Base-by-base conservation (phyloP, 1,140 invertebrate species). In the Aporrectodea caliginosa region DNA sequence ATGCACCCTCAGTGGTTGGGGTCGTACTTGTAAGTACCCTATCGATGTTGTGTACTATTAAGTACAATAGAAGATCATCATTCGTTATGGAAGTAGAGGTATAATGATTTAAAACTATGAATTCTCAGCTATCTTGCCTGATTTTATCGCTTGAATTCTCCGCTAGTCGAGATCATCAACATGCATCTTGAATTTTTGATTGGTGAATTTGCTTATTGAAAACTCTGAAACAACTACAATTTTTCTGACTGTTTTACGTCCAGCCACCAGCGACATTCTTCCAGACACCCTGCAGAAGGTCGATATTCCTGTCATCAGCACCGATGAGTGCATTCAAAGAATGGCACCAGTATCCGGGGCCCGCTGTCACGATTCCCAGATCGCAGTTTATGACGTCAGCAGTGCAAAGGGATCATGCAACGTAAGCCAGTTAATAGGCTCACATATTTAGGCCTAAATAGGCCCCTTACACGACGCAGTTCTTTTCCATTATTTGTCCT, bases 1-100 rank as follows among this genome's bases (percentile, higher is more conserved):
- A 1, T 69, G 68, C 69, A 22, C 31, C 29, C 35, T 78, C 69
- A 70, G 29, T 1, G 77, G 77, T 30, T 78, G 77, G 77, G 77
- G 77, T 0, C 34, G 58, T 27, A 69, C 43, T 30, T 31, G 77
- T 78, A 30, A 35, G 29, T 6, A 58, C 43, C 22, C 22, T 22
- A 22, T 58, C 22, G 43, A 58, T 58, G 22, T 58, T 6, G 22
- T 58, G n/a, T n/a, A n/a, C n/a, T n/a, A n/a, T n/a, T n/a, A n/a
- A n/a, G n/a, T n/a, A n/a, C n/a, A n/a, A n/a, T n/a, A n/a, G n/a
- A n/a, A n/a, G n/a, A n/a, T n/a, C n/a, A n/a, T n/a, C n/a, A n/a
- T n/a, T n/a, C n/a, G n/a, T n/a, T n/a, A n/a, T n/a, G n/a, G n/a
- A n/a, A n/a, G n/a, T n/a, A n/a, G n/a, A n/a, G n/a, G n/a, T n/a